Evolutionary conservation across 2,113 vertebrate genomes (phyloP), one percentile per base, ranked within the genome.

Genomic region (Phylloscopus trochilus): DNA sequence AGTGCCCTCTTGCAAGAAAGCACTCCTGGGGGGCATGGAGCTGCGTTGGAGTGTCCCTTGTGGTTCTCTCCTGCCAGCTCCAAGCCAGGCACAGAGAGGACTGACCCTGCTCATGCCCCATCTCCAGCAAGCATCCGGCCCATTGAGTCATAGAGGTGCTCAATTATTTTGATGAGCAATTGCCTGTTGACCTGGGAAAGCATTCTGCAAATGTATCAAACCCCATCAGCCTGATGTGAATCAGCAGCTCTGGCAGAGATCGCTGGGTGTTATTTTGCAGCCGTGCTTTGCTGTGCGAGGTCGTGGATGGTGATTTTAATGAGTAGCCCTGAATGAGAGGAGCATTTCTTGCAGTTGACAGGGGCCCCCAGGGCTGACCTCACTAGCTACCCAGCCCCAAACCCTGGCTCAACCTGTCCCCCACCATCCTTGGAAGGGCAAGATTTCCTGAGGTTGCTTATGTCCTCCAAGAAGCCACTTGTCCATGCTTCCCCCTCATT

Each of bases 11-110:
- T 35, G 66, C 44, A 41, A 68, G 37, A 23, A 7, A 19, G 11
- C 11, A 5, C 16, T 28, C 0, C 0, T 10, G 31, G 12, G 16
- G 22, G 33, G 3, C 7, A 7, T 0, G 1, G 70, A 51, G 14
- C 20, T 1, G 3, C 6, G 10, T 3, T 64, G 27, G 53, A 24
- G 11, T 9, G 20, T 69, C 28, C 58, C 5, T 82, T 63, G 77
- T 85, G 56, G 13, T 55, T 82, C 30, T 37, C 11, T 82, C 15
- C 24, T 4, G 11, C 35, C 55, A 67, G 55, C 55, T 92, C 33
- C 33, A 56, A 47, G 43, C 33, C 43, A 58, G 52, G 10, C 5
- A 1, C 10, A 8, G 41, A n/a, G 26, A 11, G 5, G 20, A 23
- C n/a, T 41, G 47, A 68, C 39, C 13, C 44, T 67, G 44, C 37